Evolutionary conservation across 2,888 invertebrate genomes (phyloP).

Genomic region (Oithona nana): DNA sequence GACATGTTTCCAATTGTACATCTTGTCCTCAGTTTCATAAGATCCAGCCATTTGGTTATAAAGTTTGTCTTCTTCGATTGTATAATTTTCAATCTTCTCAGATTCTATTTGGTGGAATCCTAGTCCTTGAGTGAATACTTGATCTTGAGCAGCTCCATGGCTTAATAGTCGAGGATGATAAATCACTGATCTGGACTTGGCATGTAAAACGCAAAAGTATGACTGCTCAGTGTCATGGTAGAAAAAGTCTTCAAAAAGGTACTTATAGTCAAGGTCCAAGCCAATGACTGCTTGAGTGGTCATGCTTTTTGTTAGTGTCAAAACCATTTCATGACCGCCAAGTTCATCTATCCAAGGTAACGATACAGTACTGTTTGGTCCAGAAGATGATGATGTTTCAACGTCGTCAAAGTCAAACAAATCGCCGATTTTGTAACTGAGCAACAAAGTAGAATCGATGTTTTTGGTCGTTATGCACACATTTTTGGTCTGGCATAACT

Average conservation of each 20-base stretch:
- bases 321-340: too few species aligned
- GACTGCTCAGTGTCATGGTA: background rate
- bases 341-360: too few species aligned
- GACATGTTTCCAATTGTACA: background rate
- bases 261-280: background rate
- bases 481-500: too few species aligned
- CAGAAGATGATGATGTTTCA: too few species aligned
- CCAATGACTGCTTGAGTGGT: background rate
- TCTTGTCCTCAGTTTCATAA: background rate
- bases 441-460: background rate
- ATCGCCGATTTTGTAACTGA: too few species aligned
- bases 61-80: background rate
- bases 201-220: background rate
- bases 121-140: background rate
- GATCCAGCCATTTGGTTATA: too few species aligned
- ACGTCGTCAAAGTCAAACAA: too few species aligned
- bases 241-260: background rate
- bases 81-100: background rate
- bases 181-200: background rate
- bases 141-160: background rate
- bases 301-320: too few species aligned
- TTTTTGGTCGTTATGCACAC: too few species aligned
- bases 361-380: too few species aligned
- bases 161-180: background rate
- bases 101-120: background rate